Percentiles rank a stretch among this genome's conserved stretches.
Conservation (phyloP, 1,140 invertebrate species). For the Papilio polytes region DNA sequence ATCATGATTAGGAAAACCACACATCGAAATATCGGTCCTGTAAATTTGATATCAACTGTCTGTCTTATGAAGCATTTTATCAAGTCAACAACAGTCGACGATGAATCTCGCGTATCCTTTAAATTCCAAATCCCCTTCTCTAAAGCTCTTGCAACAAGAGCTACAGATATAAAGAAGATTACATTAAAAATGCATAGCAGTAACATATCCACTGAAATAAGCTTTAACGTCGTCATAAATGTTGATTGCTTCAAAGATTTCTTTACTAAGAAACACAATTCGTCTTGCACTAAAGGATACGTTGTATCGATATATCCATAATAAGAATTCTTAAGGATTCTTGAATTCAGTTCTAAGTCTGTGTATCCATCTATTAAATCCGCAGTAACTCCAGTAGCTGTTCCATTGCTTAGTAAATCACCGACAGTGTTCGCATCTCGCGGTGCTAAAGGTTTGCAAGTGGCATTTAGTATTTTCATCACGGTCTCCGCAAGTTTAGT, state of each 20-base stretch:
- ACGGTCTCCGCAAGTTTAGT: slow-evolving; percentile 63
- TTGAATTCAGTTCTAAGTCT: slow-evolving; percentile 72
- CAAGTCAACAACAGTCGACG: slow-evolving; percentile 62
- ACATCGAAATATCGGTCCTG: slow-evolving; percentile 65
- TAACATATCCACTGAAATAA: slow-evolving; percentile 69
- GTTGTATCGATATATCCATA: slow-evolving; percentile 78
- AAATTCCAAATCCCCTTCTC: slow-evolving; percentile 59
- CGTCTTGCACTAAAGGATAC: slow-evolving; percentile 69
- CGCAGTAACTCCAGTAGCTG: slow-evolving; percentile 70
- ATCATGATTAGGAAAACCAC: slow-evolving; percentile 63
- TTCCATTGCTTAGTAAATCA: slow-evolving; percentile 70
- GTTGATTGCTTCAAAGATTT: slow-evolving; percentile 69
- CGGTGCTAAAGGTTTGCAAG: slow-evolving; percentile 64
- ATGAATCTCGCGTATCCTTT: slow-evolving; percentile 52
- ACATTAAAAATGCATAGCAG: slow-evolving; percentile 64
- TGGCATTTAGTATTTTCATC: slow-evolving; percentile 68
- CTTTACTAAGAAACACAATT: slow-evolving; percentile 73
- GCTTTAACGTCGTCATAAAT: slow-evolving; percentile 65
- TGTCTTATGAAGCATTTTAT: slow-evolving; percentile 76
- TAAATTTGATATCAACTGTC: slow-evolving; percentile 69
- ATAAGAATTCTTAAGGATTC: slow-evolving; percentile 72
- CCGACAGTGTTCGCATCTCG: slow-evolving; percentile 74
- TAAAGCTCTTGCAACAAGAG: slow-evolving; percentile 55
- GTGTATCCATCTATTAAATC: slow-evolving; percentile 75
- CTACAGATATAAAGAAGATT: slow-evolving; percentile 59